A percentile compares a stretch with the other conserved stretches of the same genome.
Evolutionary conservation across 2,113 vertebrate genomes (phyloP).

Genomic region (Phyllostomus discolor): DNA sequence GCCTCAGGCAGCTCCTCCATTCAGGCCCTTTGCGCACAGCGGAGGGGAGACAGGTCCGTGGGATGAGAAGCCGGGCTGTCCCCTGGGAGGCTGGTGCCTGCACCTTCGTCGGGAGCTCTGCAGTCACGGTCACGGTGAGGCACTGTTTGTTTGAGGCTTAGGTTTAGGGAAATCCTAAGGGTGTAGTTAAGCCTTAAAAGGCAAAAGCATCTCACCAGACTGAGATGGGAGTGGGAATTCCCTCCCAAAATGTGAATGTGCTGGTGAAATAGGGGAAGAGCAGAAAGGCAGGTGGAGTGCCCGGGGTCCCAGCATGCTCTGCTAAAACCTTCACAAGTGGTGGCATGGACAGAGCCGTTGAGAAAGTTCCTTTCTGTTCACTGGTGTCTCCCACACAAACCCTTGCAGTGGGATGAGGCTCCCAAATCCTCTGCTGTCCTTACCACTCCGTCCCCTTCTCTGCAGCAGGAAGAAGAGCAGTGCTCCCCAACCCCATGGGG

Average conservation of each 20-base stretch:
- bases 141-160: not conserved
- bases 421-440: not conserved
- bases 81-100: not conserved
- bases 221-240: not conserved
- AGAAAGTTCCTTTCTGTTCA: not conserved
- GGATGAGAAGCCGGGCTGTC: not conserved
- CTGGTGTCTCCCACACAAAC: no score
- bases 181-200: not conserved
- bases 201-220: not conserved
- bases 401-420: not conserved
- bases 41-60: not conserved
- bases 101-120: not conserved
- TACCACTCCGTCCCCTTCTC: not conserved
- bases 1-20: not conserved
- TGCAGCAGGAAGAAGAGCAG: not conserved
- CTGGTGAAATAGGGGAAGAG: not conserved
- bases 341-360: not conserved
- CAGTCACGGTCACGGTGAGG: not conserved
- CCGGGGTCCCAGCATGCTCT: not conserved
- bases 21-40: not conserved
- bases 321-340: not conserved
- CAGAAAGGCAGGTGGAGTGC: not conserved
- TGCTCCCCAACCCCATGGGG: not conserved
- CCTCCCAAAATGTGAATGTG: not conserved
- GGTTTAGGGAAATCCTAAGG: not conserved